Conservation (phyloP, 2,797 vertebrate genomes). For the Parotocinclus haroldoi region DNA sequence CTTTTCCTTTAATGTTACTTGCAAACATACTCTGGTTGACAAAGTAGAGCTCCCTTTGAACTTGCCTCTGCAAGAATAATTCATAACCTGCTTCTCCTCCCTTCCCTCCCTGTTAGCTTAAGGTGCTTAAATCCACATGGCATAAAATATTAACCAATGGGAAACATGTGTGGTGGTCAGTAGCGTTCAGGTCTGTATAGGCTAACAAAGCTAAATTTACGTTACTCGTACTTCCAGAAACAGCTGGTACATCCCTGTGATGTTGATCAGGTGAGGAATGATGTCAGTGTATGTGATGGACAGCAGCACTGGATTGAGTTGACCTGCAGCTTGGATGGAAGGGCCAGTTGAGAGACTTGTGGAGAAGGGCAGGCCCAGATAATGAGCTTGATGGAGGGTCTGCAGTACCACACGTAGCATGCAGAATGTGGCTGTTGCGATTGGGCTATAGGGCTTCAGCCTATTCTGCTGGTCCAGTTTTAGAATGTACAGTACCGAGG, state of each 20-base stretch:
- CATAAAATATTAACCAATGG: slow-evolving; percentile 44
- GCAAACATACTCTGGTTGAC: slow-evolving; percentile 49
- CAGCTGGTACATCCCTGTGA: slow-evolving; percentile 34
- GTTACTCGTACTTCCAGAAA: slow-evolving; percentile 23
- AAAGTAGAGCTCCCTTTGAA: slow-evolving; percentile 36
- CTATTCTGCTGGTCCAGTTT: slow-evolving; percentile 9
- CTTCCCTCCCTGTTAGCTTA: slow-evolving; percentile 21
- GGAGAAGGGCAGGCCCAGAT: slow-evolving; percentile 20
- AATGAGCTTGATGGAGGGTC: slow-evolving; percentile 25
- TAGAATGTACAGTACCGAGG: slow-evolving; percentile 14
- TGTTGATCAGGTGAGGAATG: too few relatives aligned
- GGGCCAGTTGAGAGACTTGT: slow-evolving; percentile 11
- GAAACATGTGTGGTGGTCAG: slow-evolving; percentile 6
- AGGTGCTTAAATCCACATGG: slow-evolving; percentile 29
- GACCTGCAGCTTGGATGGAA: not conserved
- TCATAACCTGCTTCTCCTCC: slow-evolving; percentile 1
- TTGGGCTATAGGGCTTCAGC: not conserved
- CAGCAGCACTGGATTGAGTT: not conserved
- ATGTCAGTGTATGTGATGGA: slow-evolving; percentile 4
- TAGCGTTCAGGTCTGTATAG: slow-evolving; percentile 18
- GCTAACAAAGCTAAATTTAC: slow-evolving; percentile 18
- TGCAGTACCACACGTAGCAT: slow-evolving; percentile 16
- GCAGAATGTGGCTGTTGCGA: slow-evolving; percentile 32
- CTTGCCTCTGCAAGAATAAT: slow-evolving; percentile 21
- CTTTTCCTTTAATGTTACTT: slow-evolving; percentile 51